These are phyloP conservation scores for Balanococcus diminutus DNA, from an alignment of 2,888 invertebrate genomes.

Conservation along the genomic window DNA sequence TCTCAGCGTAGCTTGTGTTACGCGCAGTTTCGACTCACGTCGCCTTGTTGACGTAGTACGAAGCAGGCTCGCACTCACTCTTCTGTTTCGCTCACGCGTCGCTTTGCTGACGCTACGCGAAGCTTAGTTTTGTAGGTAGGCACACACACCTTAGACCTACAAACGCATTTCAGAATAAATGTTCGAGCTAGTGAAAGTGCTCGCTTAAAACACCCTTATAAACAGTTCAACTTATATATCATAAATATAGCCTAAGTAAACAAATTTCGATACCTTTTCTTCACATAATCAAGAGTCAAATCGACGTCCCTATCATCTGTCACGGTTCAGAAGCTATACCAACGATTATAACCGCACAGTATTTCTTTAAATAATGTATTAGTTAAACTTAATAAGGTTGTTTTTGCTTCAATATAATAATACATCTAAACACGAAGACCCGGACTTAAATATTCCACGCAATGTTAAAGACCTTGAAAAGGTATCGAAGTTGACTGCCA, in stretches of 20 bases:
- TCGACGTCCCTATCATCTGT: not conserved
- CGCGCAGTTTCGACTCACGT: too few relatives aligned
- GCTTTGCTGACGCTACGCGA: too few relatives aligned
- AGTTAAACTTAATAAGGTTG: conserved; percentile 45
- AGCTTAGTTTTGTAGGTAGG: too few relatives aligned
- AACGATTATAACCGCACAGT: conserved; percentile 1
- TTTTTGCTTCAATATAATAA: conserved; percentile 41
- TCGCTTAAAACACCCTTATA: not conserved
- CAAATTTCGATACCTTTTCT: not conserved
- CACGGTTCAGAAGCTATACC: conserved; percentile 32
- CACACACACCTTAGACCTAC: too few relatives aligned
- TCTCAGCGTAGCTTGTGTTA: too few relatives aligned
- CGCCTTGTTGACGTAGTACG: too few relatives aligned
- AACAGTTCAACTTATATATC: not conserved
- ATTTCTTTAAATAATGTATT: conserved; percentile 46
- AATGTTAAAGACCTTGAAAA: conserved; percentile 54
- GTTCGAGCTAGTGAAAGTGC: not conserved
- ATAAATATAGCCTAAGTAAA: conserved; percentile 15
- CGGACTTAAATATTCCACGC: conserved; percentile 52
- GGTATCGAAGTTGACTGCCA: conserved; percentile 52
- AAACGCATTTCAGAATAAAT: not conserved
- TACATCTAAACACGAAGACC: conserved; percentile 46
- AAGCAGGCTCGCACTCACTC: too few relatives aligned
- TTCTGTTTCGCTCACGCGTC: too few relatives aligned
- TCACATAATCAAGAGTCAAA: not conserved